phyloP scores from a whole-genome alignment of 2,113 vertebrate genomes.

The Psephotus haematonotus region DNA sequence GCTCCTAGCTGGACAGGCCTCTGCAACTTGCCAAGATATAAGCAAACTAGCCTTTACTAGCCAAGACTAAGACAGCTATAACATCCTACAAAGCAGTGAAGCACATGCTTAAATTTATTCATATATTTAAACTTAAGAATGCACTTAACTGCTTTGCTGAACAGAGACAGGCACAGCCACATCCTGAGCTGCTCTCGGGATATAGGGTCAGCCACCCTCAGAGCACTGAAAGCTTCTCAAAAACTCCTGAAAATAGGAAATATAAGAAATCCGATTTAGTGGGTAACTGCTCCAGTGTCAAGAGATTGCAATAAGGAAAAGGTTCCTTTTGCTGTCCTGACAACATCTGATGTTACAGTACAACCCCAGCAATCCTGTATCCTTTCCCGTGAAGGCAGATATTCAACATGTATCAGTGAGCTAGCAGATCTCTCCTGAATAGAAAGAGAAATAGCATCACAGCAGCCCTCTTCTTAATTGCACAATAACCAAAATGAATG shows the following conservation, averaged over 20 bases:
- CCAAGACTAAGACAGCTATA: background rate
- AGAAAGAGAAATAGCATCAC: background rate
- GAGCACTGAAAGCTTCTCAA: background rate
- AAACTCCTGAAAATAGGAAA: background rate
- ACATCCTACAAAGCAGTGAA: background rate
- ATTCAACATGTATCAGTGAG: background rate
- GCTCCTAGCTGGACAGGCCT: background rate
- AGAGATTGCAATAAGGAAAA: background rate
- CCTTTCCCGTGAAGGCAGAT: background rate
- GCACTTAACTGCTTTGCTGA: background rate
- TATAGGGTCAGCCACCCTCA: background rate
- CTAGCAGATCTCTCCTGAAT: background rate
- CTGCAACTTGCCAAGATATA: background rate
- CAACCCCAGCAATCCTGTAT: background rate
- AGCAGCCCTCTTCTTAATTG: conserved; percentile 6
- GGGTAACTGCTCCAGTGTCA: background rate
- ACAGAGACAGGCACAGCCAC: background rate
- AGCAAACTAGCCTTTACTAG: background rate
- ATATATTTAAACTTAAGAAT: background rate
- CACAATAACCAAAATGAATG: background rate
- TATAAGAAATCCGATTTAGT: background rate
- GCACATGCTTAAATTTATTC: background rate
- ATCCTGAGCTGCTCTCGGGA: background rate
- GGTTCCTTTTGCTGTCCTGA: background rate
- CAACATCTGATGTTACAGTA: background rate